phyloP scores from a whole-genome alignment of 2,888 invertebrate species.

The Macaria liturata region DNA sequence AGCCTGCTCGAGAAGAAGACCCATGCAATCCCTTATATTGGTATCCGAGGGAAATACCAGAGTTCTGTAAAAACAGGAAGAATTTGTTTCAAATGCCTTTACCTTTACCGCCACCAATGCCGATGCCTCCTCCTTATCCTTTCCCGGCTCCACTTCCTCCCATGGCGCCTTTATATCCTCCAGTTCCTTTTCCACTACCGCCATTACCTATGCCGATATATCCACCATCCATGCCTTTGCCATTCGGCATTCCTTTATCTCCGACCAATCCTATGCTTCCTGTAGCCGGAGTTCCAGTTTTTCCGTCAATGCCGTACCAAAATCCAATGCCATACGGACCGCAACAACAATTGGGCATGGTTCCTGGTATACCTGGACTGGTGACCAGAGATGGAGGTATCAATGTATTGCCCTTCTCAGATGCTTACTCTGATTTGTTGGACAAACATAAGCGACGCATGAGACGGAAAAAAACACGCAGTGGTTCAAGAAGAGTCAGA shows the following conservation, averaged over 20 bases:
- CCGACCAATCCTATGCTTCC: constrained; percentile 44
- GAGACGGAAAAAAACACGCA: too few relatives aligned
- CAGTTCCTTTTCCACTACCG: constrained; percentile 23
- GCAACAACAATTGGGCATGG: constrained; percentile 46
- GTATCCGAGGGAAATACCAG: constrained; percentile 55
- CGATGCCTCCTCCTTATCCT: constrained; percentile 3
- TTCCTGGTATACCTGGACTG: constrained; percentile 64
- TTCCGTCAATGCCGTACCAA: constrained; percentile 16
- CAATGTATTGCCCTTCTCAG: constrained; percentile 71
- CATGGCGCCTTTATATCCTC: constrained; percentile 15
- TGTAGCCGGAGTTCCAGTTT: constrained; percentile 29
- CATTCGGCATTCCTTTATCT: constrained; percentile 43
- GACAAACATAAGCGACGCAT: constrained; percentile 62
- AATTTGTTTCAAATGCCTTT: constrained; percentile 2
- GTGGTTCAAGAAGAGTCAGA: neutral
- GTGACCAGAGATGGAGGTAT: constrained; percentile 64
- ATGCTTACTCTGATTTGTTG: constrained; percentile 62
- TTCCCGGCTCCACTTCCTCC: neutral
- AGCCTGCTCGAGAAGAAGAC: constrained; percentile 39
- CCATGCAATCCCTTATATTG: constrained; percentile 70
- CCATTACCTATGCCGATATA: constrained; percentile 31
- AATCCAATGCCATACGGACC: constrained; percentile 18
- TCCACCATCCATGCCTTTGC: constrained; percentile 31
- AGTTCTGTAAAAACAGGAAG: constrained; percentile 39
- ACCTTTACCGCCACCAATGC: constrained; percentile 25